A percentile compares a stretch with the other conserved stretches of the same genome.
Evolutionary conservation across 1,140 invertebrate species (phyloP).

Genomic region (Carcinoscorpius rotundicauda): DNA sequence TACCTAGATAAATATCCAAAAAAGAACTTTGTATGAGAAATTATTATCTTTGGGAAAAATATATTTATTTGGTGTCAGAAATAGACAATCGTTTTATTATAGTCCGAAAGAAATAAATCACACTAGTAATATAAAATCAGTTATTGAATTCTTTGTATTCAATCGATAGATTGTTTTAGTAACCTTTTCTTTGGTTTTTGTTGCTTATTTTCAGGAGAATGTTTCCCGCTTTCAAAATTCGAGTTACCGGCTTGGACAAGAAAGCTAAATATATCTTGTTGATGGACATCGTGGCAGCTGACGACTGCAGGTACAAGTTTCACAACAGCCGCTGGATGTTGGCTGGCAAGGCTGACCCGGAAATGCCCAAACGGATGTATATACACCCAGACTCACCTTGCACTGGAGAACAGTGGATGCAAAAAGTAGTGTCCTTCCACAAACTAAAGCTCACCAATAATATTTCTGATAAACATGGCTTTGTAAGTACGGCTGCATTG

Average conservation of each 20-base stretch:
- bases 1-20: too few relatives aligned
- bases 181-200: not conserved
- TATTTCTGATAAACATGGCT: slow-evolving; percentile 99
- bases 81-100: too few relatives aligned
- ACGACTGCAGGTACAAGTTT: slow-evolving; percentile 36
- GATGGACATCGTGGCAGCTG: slow-evolving; percentile 47
- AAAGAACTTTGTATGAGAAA: too few relatives aligned
- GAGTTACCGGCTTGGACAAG: slow-evolving; percentile 85
- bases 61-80: too few relatives aligned
- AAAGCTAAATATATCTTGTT: slow-evolving; percentile 96
- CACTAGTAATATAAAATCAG: too few relatives aligned
- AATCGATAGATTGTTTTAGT: too few relatives aligned
- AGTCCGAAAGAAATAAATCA: too few relatives aligned
- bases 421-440: slow-evolving; percentile 98
- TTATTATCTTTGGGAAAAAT: too few relatives aligned
- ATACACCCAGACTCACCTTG: slow-evolving; percentile 96
- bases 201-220: slow-evolving; percentile 67
- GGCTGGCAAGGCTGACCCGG: slow-evolving; percentile 79
- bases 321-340: slow-evolving; percentile 52
- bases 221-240: slow-evolving; percentile 96
- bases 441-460: slow-evolving; percentile 98
- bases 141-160: too few relatives aligned
- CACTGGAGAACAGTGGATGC: slow-evolving; percentile 99
- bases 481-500: slow-evolving; percentile 69
- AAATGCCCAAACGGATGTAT: slow-evolving; percentile 99